Conservation (phyloP, 2,797 vertebrate species). For the Pyrocephalus nanus region DNA sequence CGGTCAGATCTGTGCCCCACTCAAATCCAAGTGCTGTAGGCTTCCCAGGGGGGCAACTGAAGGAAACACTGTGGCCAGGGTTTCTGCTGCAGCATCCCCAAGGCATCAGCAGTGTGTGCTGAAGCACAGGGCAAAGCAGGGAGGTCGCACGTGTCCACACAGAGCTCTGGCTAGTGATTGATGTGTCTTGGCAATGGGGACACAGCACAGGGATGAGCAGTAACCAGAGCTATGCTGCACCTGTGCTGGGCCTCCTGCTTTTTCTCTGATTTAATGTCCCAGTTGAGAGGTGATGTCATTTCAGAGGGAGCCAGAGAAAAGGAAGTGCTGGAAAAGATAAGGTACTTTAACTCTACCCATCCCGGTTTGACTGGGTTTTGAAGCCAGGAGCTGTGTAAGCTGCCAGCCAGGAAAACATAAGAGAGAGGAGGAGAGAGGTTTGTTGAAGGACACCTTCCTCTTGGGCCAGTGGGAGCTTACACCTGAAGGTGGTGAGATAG, state of each 20-base stretch:
- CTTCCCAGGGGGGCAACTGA: background rate
- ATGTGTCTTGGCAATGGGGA: background rate
- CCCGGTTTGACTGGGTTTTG: background rate
- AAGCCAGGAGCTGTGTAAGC: background rate
- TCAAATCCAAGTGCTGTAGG: background rate
- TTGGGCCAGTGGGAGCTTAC: background rate
- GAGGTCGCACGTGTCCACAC: background rate
- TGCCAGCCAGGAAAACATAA: background rate
- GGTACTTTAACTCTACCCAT: slow-evolving; percentile 33
- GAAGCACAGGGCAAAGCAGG: fast-evolving
- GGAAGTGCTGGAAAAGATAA: slow-evolving; percentile 49
- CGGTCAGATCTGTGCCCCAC: background rate
- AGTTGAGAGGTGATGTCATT: slow-evolving; percentile 90
- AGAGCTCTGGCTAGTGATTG: background rate
- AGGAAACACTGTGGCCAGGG: background rate
- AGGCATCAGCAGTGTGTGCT: background rate
- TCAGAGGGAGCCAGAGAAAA: slow-evolving; percentile 77
- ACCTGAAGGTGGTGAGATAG: background rate
- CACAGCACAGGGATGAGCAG: background rate
- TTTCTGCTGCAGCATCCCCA: background rate
- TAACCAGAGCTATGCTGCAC: slow-evolving; percentile 75
- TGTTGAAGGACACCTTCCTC: background rate
- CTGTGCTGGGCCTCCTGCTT: slow-evolving; percentile 86
- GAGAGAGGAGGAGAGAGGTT: background rate
- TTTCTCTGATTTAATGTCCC: slow-evolving; percentile 84